Evolutionary conservation across 2,113 vertebrate genomes (phyloP).

Genomic region (Rousettus leschenaultii): DNA sequence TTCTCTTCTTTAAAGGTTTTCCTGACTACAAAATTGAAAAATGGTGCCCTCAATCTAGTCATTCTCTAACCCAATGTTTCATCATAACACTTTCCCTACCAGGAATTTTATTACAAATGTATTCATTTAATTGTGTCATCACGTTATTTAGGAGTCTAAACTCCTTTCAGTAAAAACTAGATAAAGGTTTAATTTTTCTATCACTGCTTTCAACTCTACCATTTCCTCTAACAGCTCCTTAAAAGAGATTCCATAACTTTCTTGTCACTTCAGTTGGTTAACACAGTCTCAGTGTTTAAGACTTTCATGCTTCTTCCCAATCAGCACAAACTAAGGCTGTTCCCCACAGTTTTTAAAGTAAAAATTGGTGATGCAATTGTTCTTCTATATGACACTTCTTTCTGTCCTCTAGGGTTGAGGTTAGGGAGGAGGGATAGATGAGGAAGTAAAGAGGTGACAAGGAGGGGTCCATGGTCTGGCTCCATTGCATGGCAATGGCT

Average conservation of each 20-base stretch:
- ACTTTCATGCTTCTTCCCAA: neutral
- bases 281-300: neutral
- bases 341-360: neutral
- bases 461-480: neutral
- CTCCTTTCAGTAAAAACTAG: neutral
- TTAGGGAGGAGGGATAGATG: neutral
- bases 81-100: neutral
- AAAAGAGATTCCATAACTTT: neutral
- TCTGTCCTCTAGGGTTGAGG: neutral
- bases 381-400: neutral
- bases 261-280: neutral
- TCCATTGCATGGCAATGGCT: neutral
- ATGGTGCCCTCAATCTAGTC: too few relatives aligned
- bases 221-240: neutral
- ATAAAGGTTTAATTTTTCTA: neutral
- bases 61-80: neutral
- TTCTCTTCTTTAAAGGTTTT: neutral
- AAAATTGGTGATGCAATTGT: neutral
- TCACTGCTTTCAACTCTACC: neutral
- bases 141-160: neutral
- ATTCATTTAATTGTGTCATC: neutral
- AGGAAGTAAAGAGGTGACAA: neutral
- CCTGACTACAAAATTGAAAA: neutral
- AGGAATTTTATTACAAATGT: neutral
- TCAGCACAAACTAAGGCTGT: neutral